Evolutionary conservation across 2,797 vertebrate genomes (phyloP), one percentile per base, ranked within the genome.

Genomic region (Dermochelys coriacea): DNA sequence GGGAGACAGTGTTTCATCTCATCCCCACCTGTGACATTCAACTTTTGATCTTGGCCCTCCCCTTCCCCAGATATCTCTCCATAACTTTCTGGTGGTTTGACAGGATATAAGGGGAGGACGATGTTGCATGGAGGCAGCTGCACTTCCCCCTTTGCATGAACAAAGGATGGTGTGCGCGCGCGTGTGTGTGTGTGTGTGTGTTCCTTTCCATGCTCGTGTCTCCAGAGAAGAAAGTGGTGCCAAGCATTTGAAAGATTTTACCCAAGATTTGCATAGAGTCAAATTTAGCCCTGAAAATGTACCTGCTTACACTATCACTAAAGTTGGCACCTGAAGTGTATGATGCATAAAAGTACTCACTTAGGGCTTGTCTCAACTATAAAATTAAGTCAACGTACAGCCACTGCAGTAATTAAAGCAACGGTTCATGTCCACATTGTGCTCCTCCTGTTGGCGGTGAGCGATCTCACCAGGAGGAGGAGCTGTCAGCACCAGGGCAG

Each of bases 1-100:
- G 54, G 5, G 85, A 4, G 5, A 34, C 0, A 0, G 41, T 74
- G 4, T 47, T 47, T 45, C 41, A 45, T 12, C 12, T 74, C 27
- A 18, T 77, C 2, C 74, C 74, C 74, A 37, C 45, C 27, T 49
- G 41, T 49, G 14, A 49, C 8, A 14, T 18, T 37, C 88, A 75
- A 10, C 9, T 86, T 47, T 80, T 54, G 23, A 5, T 55, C 37
- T 45, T 55, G 12, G 23, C 8, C 37, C 5, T 9, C 37, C n/a
- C 37, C 52, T 81, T 81, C 25, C 14, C 25, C 55, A 82, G 16
- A 16, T 55, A 34, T 27, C 45, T 31, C 31, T 59, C 45, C 29
- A 29, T 59, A 59, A 59, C 80, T 23, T 45, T 54, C 21, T 25
- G 41, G 71, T 45, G 41, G 54, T 8, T 45, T 27, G 10, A 80